Conservation (phyloP, 2,888 invertebrate species). For the Mactromeris polynyma region DNA sequence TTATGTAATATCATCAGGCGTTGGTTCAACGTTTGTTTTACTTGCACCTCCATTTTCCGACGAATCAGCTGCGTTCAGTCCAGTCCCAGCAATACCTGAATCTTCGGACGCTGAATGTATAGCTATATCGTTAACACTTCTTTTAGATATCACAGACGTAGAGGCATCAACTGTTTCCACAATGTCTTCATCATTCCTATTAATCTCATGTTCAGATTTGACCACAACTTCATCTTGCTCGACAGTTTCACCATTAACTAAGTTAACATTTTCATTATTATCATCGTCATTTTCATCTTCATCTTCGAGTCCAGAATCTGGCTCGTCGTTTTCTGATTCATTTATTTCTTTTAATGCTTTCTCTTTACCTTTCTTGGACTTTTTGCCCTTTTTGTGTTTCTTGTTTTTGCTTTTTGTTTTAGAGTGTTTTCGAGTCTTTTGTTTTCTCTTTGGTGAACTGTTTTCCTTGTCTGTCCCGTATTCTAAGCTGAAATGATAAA, state of each 20-base stretch:
- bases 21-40: too few relatives aligned
- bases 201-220: not conserved
- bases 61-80: not conserved
- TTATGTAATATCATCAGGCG: too few relatives aligned
- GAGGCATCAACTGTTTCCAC: not conserved
- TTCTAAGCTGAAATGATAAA: constrained; percentile 9
- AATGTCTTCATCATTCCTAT: not conserved
- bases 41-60: not conserved
- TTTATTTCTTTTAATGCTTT: constrained; percentile 1
- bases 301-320: constrained; percentile 37
- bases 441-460: constrained; percentile 27
- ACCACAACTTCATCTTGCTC: not conserved
- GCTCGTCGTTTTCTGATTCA: constrained; percentile 21
- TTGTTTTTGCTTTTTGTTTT: constrained; percentile 48
- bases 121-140: constrained; percentile 28
- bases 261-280: not conserved
- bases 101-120: constrained; percentile 37
- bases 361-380: constrained; percentile 38
- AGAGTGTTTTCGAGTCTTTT: constrained; percentile 34
- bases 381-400: constrained; percentile 40
- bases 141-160: not conserved
- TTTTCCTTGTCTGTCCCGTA: not conserved
- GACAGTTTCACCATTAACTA: not conserved
- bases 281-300: constrained; percentile 30
- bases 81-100: constrained; percentile 29